Base-by-base conservation (phyloP, 1,140 invertebrate genomes). In the Drosophila trapezifrons region DNA sequence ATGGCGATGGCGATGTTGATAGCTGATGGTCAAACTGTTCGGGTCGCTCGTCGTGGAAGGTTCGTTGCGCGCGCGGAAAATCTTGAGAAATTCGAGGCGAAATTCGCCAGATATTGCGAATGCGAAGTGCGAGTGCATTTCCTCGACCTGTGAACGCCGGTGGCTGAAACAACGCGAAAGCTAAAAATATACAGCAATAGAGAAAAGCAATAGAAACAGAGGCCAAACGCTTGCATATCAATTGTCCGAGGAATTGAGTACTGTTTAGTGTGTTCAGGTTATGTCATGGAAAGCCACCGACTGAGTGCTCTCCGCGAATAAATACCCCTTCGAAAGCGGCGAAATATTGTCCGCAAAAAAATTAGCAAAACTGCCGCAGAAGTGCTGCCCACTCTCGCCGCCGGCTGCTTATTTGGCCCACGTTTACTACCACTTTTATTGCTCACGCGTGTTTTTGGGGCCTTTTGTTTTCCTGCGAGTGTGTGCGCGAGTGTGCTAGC, bases 251-350 rank as follows among this genome's bases (percentile, higher is more conserved):
- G 49, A 67, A 77, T 84, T 47, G 46, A 82, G 59, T 76, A 75
- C 59, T 73, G 58, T 62, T 37, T 55, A 42, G 22, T 57, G 55
- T 54, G 51, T 54, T 37, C 6, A 15, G 18, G 51, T 87, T 86
- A 87, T 79, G 83, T 86, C 83, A 86, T 63, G 83, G 51, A 79
- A 73, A 76, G 51, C 63, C 46, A 37, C 56, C 38, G 52, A 43
- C 59, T 47, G 47, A 67, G 27, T 46, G 45, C 55, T 35, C 35
- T 47, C 62, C 18, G 38, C 55, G 27, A 37, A 52, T 46, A 60
- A 32, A 35, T 22, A 54, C 32, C 51, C 51, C 51, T 15, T 37
- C 47, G 32, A 58, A 57, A 18, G 12, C 38, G 54, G 45, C 43
- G 7, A 63, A 59, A 58, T 64, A 64, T 56, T 65, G 32, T 15